phyloP scores from a whole-genome alignment of 2,113 vertebrate species.

The Thunnus thynnus region DNA sequence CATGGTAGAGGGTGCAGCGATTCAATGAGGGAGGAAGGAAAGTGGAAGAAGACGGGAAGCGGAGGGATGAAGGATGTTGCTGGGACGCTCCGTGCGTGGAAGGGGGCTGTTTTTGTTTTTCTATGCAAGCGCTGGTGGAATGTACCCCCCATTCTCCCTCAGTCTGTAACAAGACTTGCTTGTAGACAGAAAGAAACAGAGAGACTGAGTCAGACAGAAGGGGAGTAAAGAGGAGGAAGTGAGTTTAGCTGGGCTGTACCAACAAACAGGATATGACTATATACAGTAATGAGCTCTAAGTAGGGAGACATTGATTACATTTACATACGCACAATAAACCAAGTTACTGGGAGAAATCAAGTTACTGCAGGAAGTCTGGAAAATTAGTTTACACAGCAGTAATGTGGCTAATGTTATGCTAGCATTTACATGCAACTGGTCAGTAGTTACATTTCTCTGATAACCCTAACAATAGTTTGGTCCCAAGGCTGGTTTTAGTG shows the following conservation, averaged over 20 bases:
- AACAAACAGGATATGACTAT: constrained; percentile 63
- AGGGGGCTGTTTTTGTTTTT: constrained; percentile 69
- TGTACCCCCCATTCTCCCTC: constrained; percentile 39
- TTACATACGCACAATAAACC: background rate
- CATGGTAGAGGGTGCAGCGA: constrained; percentile 23
- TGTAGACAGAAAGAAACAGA: constrained; percentile 32
- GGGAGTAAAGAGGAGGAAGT: constrained; percentile 17
- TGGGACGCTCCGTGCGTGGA: constrained; percentile 25
- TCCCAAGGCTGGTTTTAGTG: no score
- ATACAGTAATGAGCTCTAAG: background rate
- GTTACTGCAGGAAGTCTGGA: background rate
- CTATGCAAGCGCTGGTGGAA: constrained; percentile 48
- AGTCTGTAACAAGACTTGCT: constrained; percentile 23
- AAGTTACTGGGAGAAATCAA: background rate
- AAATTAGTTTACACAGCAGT: background rate
- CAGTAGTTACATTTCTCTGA: no score
- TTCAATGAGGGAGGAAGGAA: constrained; percentile 51
- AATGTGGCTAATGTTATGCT: background rate
- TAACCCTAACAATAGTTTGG: no score
- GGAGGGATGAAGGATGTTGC: constrained; percentile 47
- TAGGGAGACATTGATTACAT: constrained; percentile 4
- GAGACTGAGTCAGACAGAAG: constrained; percentile 31
- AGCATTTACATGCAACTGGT: no score
- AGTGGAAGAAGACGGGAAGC: constrained; percentile 42
- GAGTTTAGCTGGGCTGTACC: constrained; percentile 36